Base-by-base conservation (phyloP, 2,888 invertebrate species). In the Timema podura region DNA sequence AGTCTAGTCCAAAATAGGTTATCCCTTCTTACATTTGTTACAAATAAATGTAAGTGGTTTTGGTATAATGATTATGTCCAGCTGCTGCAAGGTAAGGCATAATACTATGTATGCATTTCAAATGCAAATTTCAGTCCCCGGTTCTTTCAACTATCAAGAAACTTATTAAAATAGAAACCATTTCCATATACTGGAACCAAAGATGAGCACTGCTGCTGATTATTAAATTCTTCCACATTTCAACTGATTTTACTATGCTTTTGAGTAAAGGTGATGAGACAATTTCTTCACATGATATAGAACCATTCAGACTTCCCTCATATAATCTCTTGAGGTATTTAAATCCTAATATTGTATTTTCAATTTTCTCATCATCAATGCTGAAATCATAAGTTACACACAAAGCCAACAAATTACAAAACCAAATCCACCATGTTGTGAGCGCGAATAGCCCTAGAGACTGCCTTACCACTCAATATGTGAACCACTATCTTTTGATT, bases 131-230 rank as follows among this genome's bases (percentile, higher is more conserved):
- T 30, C 61, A 61, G 7, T 61, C 61, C 30, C 61, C 6, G 44
- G 61, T 44, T 61, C 44, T 61, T 61, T 61, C 61, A 61, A 3
- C 61, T 15, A 45, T 13, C 44, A 61, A 61, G 44, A 16, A 13
- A 0, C 30, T 45, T n/a, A n/a, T 30, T 61, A 61, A 44, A 61
- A 61, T 61, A 61, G 61, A 61, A 61, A 61, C 30, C 44, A 61
- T 61, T 61, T 61, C 44, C 61, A 61, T 61, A 45, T 61, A 16
- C 61, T 30, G 61, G 44, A 61, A 61, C 61, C 61, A 61, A 9
- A 61, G 7, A 61, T 61, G 30, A 6, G 61, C 61, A 30, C 5
- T 30, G 16, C 61, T 61, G 30, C 61, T 16, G 61, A 30, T 30
- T n/a, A 8, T 2, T 61, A 30, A 61, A 61, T 61, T 61, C 61